A percentile compares a stretch with the other conserved stretches of the same genome.
phyloP scores from a whole-genome alignment of 2,113 vertebrate genomes.

The Trichechus manatus region DNA sequence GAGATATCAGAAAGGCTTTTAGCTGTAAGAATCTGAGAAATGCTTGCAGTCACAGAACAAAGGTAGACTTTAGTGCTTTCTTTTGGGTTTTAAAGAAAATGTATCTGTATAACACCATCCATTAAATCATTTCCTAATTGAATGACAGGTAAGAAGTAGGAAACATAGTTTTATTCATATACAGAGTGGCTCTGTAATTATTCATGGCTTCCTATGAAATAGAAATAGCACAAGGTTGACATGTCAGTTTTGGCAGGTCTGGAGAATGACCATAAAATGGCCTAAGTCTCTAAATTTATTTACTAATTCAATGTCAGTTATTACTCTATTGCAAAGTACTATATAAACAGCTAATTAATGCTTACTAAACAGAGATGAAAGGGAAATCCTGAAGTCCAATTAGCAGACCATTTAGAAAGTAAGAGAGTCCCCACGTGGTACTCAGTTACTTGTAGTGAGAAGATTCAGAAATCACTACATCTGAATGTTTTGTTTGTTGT shows the following conservation, averaged over 20 bases:
- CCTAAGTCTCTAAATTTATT: neutral
- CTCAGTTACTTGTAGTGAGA: neutral
- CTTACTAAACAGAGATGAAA: constrained; percentile 27
- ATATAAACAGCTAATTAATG: neutral
- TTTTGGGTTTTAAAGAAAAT: constrained; percentile 7
- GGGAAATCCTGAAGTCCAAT: neutral
- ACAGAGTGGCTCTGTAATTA: neutral
- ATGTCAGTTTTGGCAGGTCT: constrained; percentile 20
- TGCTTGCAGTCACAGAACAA: neutral
- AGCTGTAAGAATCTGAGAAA: neutral
- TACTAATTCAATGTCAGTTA: neutral
- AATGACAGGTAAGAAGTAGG: neutral
- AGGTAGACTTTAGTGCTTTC: neutral
- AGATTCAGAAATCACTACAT: constrained; percentile 21
- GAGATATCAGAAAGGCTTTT: neutral
- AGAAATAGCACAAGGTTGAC: neutral
- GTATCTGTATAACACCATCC: neutral
- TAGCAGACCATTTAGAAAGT: constrained; percentile 20
- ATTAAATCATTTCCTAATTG: neutral
- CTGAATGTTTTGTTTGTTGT: neutral
- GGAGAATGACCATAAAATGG: neutral
- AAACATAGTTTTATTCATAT: neutral
- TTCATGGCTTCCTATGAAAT: neutral
- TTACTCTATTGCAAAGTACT: neutral
- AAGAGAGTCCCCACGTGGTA: neutral